These are phyloP conservation scores for Ophioninae sp. DNA, from an alignment of 2,888 invertebrate species.

Conservation along the genomic window DNA sequence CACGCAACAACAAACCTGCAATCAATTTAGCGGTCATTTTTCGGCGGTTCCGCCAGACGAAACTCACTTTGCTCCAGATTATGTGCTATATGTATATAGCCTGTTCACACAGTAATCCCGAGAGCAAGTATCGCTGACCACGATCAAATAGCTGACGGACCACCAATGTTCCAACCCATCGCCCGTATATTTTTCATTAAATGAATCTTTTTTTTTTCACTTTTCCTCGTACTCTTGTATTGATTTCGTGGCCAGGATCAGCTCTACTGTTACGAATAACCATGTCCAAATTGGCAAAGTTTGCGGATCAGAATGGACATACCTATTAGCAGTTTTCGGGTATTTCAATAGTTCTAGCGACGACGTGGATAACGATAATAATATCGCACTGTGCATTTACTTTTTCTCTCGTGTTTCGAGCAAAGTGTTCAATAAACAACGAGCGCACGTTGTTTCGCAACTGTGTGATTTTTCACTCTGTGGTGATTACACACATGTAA, in stretches of 20 bases:
- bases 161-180: constrained; percentile 38
- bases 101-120: constrained; percentile 13
- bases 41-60: constrained; percentile 55
- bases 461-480: not conserved
- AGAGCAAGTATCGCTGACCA: constrained; percentile 28
- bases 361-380: not conserved
- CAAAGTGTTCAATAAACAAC: not conserved
- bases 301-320: not conserved
- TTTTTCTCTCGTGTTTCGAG: not conserved
- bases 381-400: not conserved
- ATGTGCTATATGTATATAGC: constrained; percentile 15
- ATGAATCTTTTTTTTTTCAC: not conserved
- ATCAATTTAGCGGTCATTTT: constrained; percentile 70
- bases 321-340: not conserved
- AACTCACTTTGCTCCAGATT: constrained; percentile 50
- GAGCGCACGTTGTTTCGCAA: not conserved
- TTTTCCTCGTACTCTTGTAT: not conserved
- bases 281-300: not conserved
- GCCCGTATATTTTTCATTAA: not conserved
- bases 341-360: not conserved
- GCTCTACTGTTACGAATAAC: not conserved
- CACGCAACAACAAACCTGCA: constrained; percentile 67
- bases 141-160: constrained; percentile 45
- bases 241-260: not conserved
- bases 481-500: not conserved